These are phyloP conservation scores for Bombylius major DNA, from an alignment of 2,888 invertebrate species.

Conservation along the genomic window DNA sequence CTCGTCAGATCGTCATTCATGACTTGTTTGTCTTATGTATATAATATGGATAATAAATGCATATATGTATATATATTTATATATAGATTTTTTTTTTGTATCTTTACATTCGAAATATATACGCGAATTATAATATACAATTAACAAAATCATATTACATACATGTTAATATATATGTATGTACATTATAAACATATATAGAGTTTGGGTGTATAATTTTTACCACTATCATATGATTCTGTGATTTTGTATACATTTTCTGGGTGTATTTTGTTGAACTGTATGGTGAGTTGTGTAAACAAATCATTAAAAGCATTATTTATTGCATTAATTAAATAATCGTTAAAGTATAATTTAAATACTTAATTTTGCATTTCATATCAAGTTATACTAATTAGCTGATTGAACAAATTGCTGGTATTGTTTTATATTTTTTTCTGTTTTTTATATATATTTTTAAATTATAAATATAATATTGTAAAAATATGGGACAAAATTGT, in stretches of 20 bases:
- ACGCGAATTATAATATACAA: too few species aligned
- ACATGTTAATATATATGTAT: not conserved
- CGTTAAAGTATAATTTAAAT: constrained; percentile 11
- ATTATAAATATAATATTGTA: too few species aligned
- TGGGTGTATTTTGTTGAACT: not conserved
- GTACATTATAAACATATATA: not conserved
- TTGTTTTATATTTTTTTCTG: too few species aligned
- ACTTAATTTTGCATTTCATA: constrained; percentile 7
- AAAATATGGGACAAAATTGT: too few species aligned
- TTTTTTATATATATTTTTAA: too few species aligned
- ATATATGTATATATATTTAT: not conserved
- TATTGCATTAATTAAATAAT: constrained; percentile 9
- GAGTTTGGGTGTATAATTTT: not conserved
- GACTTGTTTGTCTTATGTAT: not conserved
- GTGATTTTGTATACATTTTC: too few species aligned
- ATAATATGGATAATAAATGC: too few species aligned
- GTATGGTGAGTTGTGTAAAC: not conserved
- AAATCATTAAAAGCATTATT: constrained; percentile 6
- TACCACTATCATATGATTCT: too few species aligned
- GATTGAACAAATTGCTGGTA: constrained; percentile 5
- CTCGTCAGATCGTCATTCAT: not conserved
- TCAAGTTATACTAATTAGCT: constrained; percentile 6
- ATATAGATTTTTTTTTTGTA: not conserved
- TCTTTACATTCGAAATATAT: not conserved
- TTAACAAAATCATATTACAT: too few species aligned